Conservation (phyloP, 2,888 invertebrate species). For the Urechis unicinctus region DNA sequence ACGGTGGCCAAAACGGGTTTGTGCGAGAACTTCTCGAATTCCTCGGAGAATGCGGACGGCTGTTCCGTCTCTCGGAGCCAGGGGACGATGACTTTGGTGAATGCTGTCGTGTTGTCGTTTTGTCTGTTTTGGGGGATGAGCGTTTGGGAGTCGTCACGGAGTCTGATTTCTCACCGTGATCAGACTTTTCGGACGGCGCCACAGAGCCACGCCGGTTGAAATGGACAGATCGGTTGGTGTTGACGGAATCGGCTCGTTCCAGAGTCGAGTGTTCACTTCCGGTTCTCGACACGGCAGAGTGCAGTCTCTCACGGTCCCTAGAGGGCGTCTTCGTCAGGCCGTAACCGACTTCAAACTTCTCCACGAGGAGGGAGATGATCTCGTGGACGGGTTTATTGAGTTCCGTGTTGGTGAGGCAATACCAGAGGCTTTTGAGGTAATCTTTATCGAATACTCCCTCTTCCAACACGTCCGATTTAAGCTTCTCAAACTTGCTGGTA, state of each 20-base stretch:
- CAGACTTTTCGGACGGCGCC: background rate
- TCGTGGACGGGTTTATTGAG: constrained; percentile 24
- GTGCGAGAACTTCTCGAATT: constrained; percentile 22
- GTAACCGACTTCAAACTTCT: constrained; percentile 37
- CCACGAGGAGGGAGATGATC: constrained; percentile 19
- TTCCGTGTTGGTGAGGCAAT: constrained; percentile 29
- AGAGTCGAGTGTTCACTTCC: background rate
- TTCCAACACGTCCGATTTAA: constrained; percentile 27
- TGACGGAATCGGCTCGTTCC: background rate
- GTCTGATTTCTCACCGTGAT: background rate
- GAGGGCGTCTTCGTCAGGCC: constrained; percentile 17
- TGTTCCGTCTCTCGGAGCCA: constrained; percentile 31
- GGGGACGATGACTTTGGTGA: constrained; percentile 30
- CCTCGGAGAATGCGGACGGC: constrained; percentile 24
- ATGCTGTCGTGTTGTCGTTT: background rate
- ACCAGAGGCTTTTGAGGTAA: constrained; percentile 32
- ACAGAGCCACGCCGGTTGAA: background rate
- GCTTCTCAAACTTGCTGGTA: constrained; percentile 26
- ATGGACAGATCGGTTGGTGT: background rate
- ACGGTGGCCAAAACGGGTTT: constrained; percentile 26
- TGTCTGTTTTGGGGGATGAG: constrained; percentile 21
- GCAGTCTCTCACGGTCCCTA: background rate
- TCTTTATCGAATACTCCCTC: constrained; percentile 39
- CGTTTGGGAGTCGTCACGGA: background rate
- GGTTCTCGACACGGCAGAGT: background rate